These are phyloP conservation scores for Cynopterus brachyotis DNA, from an alignment of 2,113 vertebrate species.

Conservation along the genomic window DNA sequence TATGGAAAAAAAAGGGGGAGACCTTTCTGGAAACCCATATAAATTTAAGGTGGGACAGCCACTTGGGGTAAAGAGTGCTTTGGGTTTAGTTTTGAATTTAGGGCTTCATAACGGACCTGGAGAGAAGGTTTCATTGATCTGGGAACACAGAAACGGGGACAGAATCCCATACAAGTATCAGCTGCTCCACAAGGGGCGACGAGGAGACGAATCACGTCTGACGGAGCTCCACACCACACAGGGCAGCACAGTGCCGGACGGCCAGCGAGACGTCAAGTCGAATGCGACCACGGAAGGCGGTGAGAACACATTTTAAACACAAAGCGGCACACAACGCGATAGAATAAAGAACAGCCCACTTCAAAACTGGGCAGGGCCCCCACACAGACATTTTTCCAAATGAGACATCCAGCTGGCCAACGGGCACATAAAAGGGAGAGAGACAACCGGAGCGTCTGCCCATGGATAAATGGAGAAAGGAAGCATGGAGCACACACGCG, in stretches of 20 bases:
- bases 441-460: background rate
- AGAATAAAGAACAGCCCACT: background rate
- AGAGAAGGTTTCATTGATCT: background rate
- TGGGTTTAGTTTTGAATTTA: slow-evolving; percentile 10
- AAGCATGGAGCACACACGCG: background rate
- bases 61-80: background rate
- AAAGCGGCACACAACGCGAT: background rate
- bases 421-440: background rate
- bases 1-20: background rate
- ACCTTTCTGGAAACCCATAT: background rate
- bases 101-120: background rate
- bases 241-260: background rate
- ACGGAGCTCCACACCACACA: background rate
- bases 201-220: background rate
- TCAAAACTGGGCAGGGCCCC: background rate
- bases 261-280: background rate
- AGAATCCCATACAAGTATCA: background rate
- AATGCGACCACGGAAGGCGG: background rate
- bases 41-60: background rate
- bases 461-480: background rate
- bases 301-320: slow-evolving; percentile 22
- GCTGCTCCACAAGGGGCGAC: background rate
- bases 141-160: background rate
- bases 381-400: background rate
- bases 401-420: background rate